phyloP scores from a whole-genome alignment of 2,888 invertebrate species.

The Lobophora halterata region DNA sequence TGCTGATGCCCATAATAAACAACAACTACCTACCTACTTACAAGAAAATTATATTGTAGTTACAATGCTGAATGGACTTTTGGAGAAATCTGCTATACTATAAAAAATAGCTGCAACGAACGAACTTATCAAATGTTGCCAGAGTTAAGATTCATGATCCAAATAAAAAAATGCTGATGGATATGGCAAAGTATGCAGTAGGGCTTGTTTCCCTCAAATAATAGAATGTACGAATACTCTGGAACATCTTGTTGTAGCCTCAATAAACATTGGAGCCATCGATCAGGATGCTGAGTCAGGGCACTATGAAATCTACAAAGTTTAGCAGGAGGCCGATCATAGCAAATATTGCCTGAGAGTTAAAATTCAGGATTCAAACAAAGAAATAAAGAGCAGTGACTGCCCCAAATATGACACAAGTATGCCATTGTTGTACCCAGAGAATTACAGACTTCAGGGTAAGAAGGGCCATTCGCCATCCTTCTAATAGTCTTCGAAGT shows the following conservation, averaged over 20 bases:
- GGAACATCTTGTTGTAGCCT: conserved; percentile 55
- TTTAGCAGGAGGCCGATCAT: conserved; percentile 85
- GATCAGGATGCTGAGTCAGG: conserved; percentile 85
- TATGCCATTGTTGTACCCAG: conserved; percentile 94
- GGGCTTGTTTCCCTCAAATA: conserved; percentile 75
- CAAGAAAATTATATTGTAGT: conserved; percentile 10
- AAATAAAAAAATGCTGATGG: too few species aligned
- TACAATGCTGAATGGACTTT: conserved; percentile 18
- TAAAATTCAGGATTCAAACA: conserved; percentile 91
- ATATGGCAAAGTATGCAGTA: too few species aligned
- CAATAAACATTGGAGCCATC: conserved; percentile 78
- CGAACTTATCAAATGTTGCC: too few species aligned
- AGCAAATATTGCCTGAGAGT: conserved; percentile 87
- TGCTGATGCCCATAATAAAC: conserved; percentile 31
- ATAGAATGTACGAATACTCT: conserved; percentile 64
- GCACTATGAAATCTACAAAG: conserved; percentile 89
- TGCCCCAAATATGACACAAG: conserved; percentile 86
- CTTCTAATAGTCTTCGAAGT: conserved; percentile 85
- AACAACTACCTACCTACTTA: conserved; percentile 17
- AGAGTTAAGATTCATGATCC: too few species aligned
- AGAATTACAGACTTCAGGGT: conserved; percentile 84
- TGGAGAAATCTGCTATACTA: conserved; percentile 11
- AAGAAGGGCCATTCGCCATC: conserved; percentile 88
- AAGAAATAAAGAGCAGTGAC: conserved; percentile 81
- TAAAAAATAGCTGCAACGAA: too few species aligned